Evolutionary conservation across 2,888 invertebrate genomes (phyloP), one percentile per base, ranked within the genome.

Genomic region (Lissocephala sabroskyi): DNA sequence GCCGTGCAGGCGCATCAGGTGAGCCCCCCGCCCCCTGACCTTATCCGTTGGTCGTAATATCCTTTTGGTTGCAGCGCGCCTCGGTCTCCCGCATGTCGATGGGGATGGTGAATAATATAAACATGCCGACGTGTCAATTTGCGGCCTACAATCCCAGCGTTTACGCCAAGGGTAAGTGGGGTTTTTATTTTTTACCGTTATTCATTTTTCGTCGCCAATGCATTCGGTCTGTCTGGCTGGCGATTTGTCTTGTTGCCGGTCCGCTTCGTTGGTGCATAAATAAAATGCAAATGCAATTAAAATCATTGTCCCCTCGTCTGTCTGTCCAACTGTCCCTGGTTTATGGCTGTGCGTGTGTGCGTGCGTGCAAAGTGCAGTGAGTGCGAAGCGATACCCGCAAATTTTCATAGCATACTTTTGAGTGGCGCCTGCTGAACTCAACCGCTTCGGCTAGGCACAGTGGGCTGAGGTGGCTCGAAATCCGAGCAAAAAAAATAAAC

Each of bases 51-150:
- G n/a, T n/a, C n/a, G n/a, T n/a, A 17, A 9, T 5, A 13, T 10
- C 11, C 18, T 39, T n/a, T n/a, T n/a, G n/a, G n/a, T n/a, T n/a
- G n/a, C 81, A 86, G 86, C 85, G 86, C 77, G 78, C 85, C 43
- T 84, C 84, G 35, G 79, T 84, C 23, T 84, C 84, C 10, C 79
- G 83, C 43, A 84, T 83, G 82, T 84, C 84, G 48, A 84, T 84
- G 83, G 84, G 84, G 13, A 77, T 84, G 79, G 78, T 80, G 33
- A 79, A 82, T 51, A 81, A 83, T 60, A 71, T 84, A 50, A 84
- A 83, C 75, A 79, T 83, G 76, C 83, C 83, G 56, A 75, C 83
- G 56, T 81, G 79, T 75, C 83, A 83, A 64, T 83, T 84, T 64
- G 74, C 81, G 40, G 79, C 79, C 52, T 81, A 81, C 64, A 79